Evolutionary conservation across 2,797 vertebrate genomes (phyloP), one percentile per base, ranked within the genome.

Genomic region (Centroberyx gerrardi): DNA sequence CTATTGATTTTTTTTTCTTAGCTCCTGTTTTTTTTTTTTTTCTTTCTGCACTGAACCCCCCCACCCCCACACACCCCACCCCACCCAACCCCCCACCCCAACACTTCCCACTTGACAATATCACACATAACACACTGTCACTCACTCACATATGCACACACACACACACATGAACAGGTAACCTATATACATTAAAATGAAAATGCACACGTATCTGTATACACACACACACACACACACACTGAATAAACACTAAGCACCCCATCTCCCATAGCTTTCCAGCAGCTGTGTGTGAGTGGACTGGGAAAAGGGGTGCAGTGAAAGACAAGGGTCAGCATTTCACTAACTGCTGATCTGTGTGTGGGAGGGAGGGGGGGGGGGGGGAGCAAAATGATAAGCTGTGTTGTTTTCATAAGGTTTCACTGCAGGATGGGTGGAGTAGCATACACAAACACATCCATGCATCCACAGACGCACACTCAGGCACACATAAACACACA

Each of bases 1-100:
- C 87, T 96, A 97, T 97, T 96, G 96, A 96, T 97, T 95, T 95
- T 83, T 85, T 81, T 79, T 85, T 68, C 48, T 71, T 74, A 76
- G 62, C 72, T 66, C 33, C 70, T 75, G 33, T 89, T 81, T 77
- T 82, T 68, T 75, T 87, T 63, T 62, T 18, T 31, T 70, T 78
- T 70, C 72, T 81, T 87, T 89, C 74, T 68, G 49, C 56, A 80
- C 67, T 74, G 52, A 62, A 81, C 44, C 63, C 55, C 63, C 78
- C 77, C 86, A 72, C 72, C 81, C 78, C 82, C 64, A 33, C 33
- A 40, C 66, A 86, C 79, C 83, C 3, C 74, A 75, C 33, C 36
- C 66, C 81, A 60, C 82, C 88, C 77, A 85, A 40, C 66, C 81
- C 60, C 82, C 88, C 77, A 85, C 79, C 83, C 5, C 74, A 75